Conservation (phyloP, 2,113 vertebrate genomes). For the Xiphophorus maculatus region DNA sequence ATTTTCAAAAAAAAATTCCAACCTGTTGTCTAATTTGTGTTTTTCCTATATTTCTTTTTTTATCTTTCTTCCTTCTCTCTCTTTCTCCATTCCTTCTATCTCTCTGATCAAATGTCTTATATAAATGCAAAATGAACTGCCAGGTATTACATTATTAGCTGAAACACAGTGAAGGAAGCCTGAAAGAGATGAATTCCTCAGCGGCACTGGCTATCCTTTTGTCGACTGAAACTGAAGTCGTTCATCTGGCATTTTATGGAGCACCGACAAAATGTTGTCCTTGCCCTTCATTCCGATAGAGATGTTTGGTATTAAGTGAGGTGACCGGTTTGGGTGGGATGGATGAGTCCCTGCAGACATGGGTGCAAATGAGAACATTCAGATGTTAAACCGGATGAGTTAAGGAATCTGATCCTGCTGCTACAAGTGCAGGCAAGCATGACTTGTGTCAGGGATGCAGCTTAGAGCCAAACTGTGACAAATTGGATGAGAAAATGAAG, state of each 20-base stretch:
- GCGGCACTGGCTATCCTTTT: constrained; percentile 48
- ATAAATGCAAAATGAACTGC: neutral
- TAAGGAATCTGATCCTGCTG: constrained; percentile 35
- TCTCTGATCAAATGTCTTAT: neutral
- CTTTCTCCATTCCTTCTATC: neutral
- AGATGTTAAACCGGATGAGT: constrained; percentile 32
- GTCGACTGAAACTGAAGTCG: constrained; percentile 21
- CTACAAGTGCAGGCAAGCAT: constrained; percentile 29
- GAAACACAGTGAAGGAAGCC: neutral
- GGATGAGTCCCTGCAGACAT: constrained; percentile 11
- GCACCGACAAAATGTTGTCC: constrained; percentile 8
- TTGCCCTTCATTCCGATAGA: constrained; percentile 29
- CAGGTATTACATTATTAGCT: neutral
- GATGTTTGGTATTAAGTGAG: constrained; percentile 25
- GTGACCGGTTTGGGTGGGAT: neutral
- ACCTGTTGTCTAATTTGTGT: too few species aligned
- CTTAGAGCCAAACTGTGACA: constrained; percentile 52
- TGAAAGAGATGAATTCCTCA: constrained; percentile 21
- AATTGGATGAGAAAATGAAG: constrained; percentile 59
- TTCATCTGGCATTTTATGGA: neutral
- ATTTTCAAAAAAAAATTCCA: too few species aligned
- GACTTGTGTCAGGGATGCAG: constrained; percentile 37
- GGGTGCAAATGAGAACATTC: constrained; percentile 26
- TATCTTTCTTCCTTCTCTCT: too few species aligned
- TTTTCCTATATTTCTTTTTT: too few species aligned